phyloP scores from a whole-genome alignment of 2,113 vertebrate species.

The Scomber japonicus region DNA sequence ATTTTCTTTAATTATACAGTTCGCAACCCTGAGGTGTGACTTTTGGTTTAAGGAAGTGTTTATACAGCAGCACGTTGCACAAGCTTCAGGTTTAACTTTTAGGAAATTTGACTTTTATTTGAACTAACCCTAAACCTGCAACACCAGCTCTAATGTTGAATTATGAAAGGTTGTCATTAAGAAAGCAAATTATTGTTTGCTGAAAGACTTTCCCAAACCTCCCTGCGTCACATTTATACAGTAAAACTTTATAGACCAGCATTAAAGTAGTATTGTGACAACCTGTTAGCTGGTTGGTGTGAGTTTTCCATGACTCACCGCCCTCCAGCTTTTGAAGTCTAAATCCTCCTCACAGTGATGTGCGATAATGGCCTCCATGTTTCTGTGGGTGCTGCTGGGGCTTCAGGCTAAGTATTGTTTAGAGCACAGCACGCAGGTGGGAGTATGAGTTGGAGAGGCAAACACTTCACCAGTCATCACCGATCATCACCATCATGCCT shows the following conservation, averaged over 20 bases:
- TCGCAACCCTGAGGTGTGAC: neutral
- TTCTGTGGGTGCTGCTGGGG: constrained; percentile 67
- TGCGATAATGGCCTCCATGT: constrained; percentile 72
- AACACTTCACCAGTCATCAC: constrained; percentile 51
- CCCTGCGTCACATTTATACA: constrained; percentile 16
- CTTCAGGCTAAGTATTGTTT: constrained; percentile 66
- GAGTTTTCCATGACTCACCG: constrained; percentile 75
- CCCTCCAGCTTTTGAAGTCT: constrained; percentile 69
- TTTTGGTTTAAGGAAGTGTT: neutral
- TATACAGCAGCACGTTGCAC: neutral
- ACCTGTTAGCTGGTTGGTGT: constrained; percentile 63
- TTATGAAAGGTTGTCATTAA: constrained; percentile 5
- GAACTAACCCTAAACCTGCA: neutral
- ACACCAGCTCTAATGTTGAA: constrained; percentile 8
- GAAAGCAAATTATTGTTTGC: neutral
- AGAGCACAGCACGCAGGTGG: constrained; percentile 54
- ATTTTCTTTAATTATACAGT: neutral
- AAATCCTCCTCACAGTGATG: constrained; percentile 65
- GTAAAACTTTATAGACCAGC: constrained; percentile 59
- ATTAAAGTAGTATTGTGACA: constrained; percentile 62
- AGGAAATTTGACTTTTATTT: neutral
- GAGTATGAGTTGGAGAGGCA: constrained; percentile 59
- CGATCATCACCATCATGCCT: constrained; percentile 25
- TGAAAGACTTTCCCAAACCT: neutral
- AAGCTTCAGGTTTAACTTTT: neutral